Evolutionary conservation across 2,888 invertebrate genomes (phyloP).

Genomic region (Amphiduros pacificus): DNA sequence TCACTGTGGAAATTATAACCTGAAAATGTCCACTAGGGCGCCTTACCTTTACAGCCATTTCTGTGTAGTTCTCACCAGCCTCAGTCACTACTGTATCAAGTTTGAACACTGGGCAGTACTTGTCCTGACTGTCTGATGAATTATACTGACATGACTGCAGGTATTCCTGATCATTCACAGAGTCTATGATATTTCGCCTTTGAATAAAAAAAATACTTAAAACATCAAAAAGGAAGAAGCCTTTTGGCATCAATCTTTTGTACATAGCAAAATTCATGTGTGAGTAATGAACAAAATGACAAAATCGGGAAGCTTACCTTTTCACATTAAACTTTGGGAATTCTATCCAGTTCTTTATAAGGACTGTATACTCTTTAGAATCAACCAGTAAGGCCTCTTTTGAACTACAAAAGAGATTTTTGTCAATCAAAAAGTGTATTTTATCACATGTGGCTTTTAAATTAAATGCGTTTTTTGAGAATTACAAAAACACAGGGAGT

Average conservation of each 20-base stretch:
- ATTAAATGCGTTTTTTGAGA: neutral
- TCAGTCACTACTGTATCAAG: conserved; percentile 42
- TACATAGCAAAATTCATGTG: no score
- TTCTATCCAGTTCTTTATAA: conserved; percentile 62
- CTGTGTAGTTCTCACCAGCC: conserved; percentile 36
- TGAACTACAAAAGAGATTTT: conserved; percentile 36
- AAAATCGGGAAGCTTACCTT: no score
- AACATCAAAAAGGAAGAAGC: no score
- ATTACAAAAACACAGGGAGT: neutral
- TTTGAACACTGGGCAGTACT: conserved; percentile 54
- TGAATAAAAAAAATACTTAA: neutral
- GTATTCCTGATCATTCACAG: conserved; percentile 35
- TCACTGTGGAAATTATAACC: no score
- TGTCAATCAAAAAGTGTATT: no score
- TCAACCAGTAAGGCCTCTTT: conserved; percentile 35
- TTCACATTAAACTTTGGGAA: conserved; percentile 58
- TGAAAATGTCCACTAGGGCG: neutral
- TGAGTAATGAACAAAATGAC: no score
- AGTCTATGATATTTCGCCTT: conserved; percentile 52
- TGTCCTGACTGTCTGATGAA: conserved; percentile 33
- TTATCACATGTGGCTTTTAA: neutral
- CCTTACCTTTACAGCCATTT: conserved; percentile 45
- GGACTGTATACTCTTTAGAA: conserved; percentile 58
- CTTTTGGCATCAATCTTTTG: no score
- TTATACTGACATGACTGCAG: conserved; percentile 45